Base-by-base conservation (phyloP, 2,888 invertebrate species). In the Drosophila vallismaia region DNA sequence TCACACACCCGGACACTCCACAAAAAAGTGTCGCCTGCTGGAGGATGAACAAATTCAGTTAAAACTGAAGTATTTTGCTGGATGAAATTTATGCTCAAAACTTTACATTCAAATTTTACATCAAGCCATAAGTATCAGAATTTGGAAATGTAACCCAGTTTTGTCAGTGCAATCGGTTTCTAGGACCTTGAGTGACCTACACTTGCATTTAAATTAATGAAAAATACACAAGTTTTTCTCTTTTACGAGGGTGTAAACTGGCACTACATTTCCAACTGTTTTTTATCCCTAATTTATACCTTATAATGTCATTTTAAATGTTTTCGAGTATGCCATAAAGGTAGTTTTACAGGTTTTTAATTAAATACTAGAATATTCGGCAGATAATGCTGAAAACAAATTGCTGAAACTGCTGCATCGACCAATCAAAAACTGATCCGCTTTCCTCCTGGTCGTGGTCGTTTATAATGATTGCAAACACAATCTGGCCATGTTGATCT, bases 391-490 rank as follows among this genome's bases (percentile, higher is more conserved):
- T 24, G 44, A 14, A 70, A 60, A 83, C 82, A 83, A 83, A 83
- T 83, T 83, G 81, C 81, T 71, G 67, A 66, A 77, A 75, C 72
- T 71, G 79, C 77, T 68, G 73, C 68, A 54, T 57, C 72, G 73
- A 74, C 67, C 78, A 78, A 75, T 75, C 63, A 79, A 67, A 70
- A 70, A 70, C 71, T 60, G 71, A 70, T 70, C 70, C 71, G 71
- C 70, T 54, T 63, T 53, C 54, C 29, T 67, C 54, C 29, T 67
- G 68, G 69, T 69, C 74, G 83, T 83, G 80, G 86, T 76, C 74
- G 83, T 81, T 60, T 71, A 75, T 87, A 87, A 85, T 87, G 84
- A 85, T 85, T 85, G 86, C 86, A 87, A 85, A 85, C 84, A 85
- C 75, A 79, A 85, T 85, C 84, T 82, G 54, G 62, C 56, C 84